phyloP scores from a whole-genome alignment of 2,113 vertebrate species.

The Nanorana parkeri region DNA sequence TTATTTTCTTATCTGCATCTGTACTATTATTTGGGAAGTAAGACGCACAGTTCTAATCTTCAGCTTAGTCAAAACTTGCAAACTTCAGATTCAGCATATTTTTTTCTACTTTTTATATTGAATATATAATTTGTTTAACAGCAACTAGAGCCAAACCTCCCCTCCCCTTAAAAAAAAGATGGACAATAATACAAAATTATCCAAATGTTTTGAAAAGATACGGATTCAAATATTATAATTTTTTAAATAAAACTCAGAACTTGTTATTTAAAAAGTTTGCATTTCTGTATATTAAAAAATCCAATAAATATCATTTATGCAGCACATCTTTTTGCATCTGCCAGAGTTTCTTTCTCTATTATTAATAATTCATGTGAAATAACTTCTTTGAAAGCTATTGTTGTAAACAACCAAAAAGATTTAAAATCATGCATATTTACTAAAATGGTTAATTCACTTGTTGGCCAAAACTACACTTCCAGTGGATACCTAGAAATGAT shows the following conservation, averaged over 20 bases:
- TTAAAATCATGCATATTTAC: background rate
- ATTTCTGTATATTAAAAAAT: background rate
- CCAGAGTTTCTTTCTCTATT: background rate
- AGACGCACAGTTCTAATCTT: no score
- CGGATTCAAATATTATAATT: background rate
- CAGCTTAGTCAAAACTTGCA: no score
- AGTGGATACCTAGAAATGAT: no score
- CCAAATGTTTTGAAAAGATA: background rate
- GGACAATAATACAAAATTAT: no score
- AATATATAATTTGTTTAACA: no score
- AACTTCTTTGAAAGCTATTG: background rate
- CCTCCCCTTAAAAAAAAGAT: no score
- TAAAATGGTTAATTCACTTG: background rate
- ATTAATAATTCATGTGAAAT: background rate
- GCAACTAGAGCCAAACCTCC: no score
- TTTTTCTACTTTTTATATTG: no score
- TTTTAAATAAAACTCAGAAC: background rate
- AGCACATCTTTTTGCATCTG: background rate
- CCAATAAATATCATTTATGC: background rate
- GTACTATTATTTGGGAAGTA: no score
- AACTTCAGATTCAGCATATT: no score
- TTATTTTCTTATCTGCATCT: no score
- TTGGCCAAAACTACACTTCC: background rate
- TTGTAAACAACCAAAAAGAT: background rate
- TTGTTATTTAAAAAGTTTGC: background rate